phyloP scores from a whole-genome alignment of 2,888 invertebrate species.

The Noctua pronuba region DNA sequence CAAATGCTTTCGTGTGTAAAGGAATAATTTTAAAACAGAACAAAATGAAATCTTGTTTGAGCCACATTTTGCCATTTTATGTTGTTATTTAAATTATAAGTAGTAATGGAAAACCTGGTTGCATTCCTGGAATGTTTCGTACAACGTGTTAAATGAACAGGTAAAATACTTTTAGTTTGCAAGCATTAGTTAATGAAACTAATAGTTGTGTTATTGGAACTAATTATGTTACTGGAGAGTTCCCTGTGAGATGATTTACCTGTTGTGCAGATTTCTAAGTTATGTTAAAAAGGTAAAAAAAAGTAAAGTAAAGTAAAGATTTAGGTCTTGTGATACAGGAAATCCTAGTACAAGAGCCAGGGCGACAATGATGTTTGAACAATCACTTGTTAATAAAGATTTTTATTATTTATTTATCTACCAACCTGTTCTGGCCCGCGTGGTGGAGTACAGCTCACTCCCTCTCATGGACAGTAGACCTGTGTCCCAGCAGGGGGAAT shows the following conservation, averaged over 20 bases:
- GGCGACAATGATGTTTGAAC: too few species aligned
- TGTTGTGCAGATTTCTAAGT: neutral
- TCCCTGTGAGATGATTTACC: neutral
- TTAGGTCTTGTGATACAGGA: too few species aligned
- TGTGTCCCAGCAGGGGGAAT: too few species aligned
- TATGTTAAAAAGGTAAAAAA: neutral
- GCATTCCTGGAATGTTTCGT: slow-evolving; percentile 18
- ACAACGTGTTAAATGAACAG: slow-evolving; percentile 9
- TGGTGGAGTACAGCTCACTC: too few species aligned
- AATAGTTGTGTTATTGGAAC: slow-evolving; percentile 1
- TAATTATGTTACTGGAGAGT: neutral
- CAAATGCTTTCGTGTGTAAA: slow-evolving; percentile 39
- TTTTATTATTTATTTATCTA: too few species aligned
- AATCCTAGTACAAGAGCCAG: too few species aligned
- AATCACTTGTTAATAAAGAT: too few species aligned
- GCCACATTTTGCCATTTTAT: slow-evolving; percentile 24
- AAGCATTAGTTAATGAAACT: neutral
- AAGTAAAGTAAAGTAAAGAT: too few species aligned
- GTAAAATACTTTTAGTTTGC: slow-evolving; percentile 18
- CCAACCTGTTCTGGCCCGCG: too few species aligned
- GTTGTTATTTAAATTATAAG: too few species aligned
- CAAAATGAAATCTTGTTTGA: slow-evolving; percentile 31
- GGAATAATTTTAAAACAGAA: slow-evolving; percentile 32
- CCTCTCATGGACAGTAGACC: too few species aligned
- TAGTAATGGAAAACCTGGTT: slow-evolving; percentile 4